Evolutionary conservation across 1,140 invertebrate species (phyloP).

Genomic region (Theocolax elegans): DNA sequence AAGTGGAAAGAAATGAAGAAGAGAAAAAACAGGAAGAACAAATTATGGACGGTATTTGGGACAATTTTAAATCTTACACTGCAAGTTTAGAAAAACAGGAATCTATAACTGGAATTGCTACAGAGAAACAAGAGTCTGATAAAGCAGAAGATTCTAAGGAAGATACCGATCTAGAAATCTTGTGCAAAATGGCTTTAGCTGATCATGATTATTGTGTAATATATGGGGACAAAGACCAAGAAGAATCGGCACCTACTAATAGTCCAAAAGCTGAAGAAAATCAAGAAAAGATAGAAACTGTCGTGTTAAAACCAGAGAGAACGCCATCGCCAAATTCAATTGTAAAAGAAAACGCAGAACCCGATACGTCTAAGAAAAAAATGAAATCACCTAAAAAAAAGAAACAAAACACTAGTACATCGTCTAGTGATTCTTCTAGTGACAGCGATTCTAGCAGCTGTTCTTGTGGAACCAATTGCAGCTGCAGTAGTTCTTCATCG

Average conservation of each 20-base stretch:
- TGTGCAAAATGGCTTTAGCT: slow-evolving; percentile 60
- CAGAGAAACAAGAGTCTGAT: slow-evolving; percentile 13
- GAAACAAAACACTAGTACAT: slow-evolving; percentile 64
- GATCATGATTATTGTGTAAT: slow-evolving; percentile 70
- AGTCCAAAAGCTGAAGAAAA: slow-evolving; percentile 42
- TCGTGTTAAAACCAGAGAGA: slow-evolving; percentile 44
- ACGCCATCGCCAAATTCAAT: slow-evolving; percentile 51
- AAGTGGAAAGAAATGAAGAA: slow-evolving; percentile 61
- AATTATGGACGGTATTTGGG: slow-evolving; percentile 80
- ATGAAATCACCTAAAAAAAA: slow-evolving; percentile 62
- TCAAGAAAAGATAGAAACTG: slow-evolving; percentile 57
- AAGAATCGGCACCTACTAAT: slow-evolving; percentile 31
- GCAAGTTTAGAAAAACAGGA: slow-evolving; percentile 69
- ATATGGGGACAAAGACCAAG: slow-evolving; percentile 51
- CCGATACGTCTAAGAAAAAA: slow-evolving; percentile 49
- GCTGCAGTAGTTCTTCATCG: slow-evolving; percentile 75
- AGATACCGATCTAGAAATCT: slow-evolving; percentile 49
- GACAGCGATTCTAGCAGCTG: slow-evolving; percentile 81
- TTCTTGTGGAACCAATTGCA: slow-evolving; percentile 83
- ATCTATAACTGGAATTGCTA: background rate
- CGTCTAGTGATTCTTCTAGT: slow-evolving; percentile 78
- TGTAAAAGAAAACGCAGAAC: slow-evolving; percentile 34
- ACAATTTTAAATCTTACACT: slow-evolving; percentile 81
- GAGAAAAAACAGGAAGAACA: slow-evolving; percentile 64
- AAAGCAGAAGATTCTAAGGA: slow-evolving; percentile 27